Percentiles rank a stretch among this genome's conserved stretches.
These are phyloP conservation scores for Pristionchus mayeri DNA, from an alignment of 2,888 invertebrate genomes.

Conservation along the genomic window DNA sequence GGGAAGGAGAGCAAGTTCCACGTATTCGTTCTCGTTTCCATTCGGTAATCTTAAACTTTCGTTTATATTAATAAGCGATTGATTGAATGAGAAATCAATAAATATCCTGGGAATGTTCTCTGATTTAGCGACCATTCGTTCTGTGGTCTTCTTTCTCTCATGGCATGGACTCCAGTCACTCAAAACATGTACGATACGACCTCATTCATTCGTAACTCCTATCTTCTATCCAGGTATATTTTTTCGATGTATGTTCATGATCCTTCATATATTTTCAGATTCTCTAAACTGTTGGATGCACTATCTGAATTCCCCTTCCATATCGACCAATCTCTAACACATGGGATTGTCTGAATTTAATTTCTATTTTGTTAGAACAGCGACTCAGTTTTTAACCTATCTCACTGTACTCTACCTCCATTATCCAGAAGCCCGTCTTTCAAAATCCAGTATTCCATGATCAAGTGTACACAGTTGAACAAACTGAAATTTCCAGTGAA, in stretches of 20 bases:
- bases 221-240: slow-evolving; percentile 62
- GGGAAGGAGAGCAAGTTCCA: slow-evolving; percentile 99
- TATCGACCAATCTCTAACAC: slow-evolving; percentile 74
- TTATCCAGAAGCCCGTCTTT: background rate
- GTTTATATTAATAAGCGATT: too few relatives aligned
- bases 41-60: too few relatives aligned
- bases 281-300: slow-evolving; percentile 70
- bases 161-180: slow-evolving; percentile 91
- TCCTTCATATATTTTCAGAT: slow-evolving; percentile 7
- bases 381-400: background rate
- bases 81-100: slow-evolving; percentile 77
- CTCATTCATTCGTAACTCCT: slow-evolving; percentile 86
- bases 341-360: slow-evolving; percentile 57
- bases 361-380: too few relatives aligned
- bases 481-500: slow-evolving; percentile 23
- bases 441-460: slow-evolving; percentile 28
- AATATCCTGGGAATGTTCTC: background rate
- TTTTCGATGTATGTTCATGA: background rate
- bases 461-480: slow-evolving; percentile 1
- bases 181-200: slow-evolving; percentile 94
- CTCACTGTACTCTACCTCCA: background rate
- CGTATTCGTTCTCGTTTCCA: slow-evolving; percentile 92
- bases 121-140: slow-evolving; percentile 80
- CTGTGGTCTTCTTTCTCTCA: slow-evolving; percentile 91
- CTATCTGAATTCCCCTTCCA: slow-evolving; percentile 74